Base-by-base conservation (phyloP, 2,888 invertebrate genomes). In the Chrysopilus asiliformis region DNA sequence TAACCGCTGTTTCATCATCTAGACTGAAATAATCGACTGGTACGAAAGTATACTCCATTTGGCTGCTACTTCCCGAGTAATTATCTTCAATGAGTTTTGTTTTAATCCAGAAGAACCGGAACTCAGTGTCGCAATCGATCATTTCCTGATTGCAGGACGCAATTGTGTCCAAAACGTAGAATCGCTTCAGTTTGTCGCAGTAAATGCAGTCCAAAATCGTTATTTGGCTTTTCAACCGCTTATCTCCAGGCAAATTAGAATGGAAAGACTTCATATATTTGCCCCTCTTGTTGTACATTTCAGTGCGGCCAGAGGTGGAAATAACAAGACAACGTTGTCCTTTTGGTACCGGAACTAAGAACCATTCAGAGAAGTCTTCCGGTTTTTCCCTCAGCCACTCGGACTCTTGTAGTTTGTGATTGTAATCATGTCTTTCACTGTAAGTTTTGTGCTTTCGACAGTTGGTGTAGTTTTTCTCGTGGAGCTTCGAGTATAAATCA, bases 331-430 rank as follows among this genome's bases (percentile, higher is more conserved):
- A 74, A 37, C 97, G 70, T 40, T 71, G 71, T 15, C 93, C 97
- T 51, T 75, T 72, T 0, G 97, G 95, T 55, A 87, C 89, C 0
- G 85, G 74, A 32, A 79, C 71, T 34, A 80, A 65, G 15, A 71
- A 57, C 86, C 87, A 89, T 32, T 77, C 73, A 4, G 72, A 66
- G 34, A 87, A 70, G 55, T 86, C 79, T 17, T 68, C 66, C 1
- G 97, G 97, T 38, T 80, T 73, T 47, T 94, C 86, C 2, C 80
- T 66, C 56, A 97, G 66, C 94, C 94, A 97, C 60, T 97, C 95
- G 0, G 94, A 93, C 40, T 82, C 55, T 84, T 94, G 94, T 6
- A 94, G 62, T 46, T 74, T 68, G 12, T 47, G 41, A 19, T 44
- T 46, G 8, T 28, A 39, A 19, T 43, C 41, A 9, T 47, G 50